A percentile compares a stretch with the other conserved stretches of the same genome.
These are phyloP conservation scores for Lacerta viridis DNA, from an alignment of 2,797 vertebrate genomes.

Conservation along the genomic window DNA sequence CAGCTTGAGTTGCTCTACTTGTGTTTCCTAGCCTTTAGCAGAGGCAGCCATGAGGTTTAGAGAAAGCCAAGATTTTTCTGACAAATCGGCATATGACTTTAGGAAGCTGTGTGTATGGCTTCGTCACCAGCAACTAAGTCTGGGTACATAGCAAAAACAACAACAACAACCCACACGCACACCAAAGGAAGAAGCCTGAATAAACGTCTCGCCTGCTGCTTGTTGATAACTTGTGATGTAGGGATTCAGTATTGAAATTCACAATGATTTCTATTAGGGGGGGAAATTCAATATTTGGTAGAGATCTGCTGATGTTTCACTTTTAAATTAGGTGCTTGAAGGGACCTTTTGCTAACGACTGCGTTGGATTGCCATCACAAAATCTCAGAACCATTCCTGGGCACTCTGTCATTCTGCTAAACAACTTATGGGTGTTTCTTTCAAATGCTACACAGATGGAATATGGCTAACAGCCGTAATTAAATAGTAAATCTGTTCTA, in stretches of 20 bases:
- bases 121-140: background rate
- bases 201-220: rapidly evolving
- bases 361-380: background rate
- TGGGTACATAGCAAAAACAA: background rate
- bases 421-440: slow-evolving; percentile 47
- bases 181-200: background rate
- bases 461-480: slow-evolving; percentile 52
- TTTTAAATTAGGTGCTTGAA: background rate
- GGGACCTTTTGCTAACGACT: background rate
- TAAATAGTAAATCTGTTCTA: slow-evolving; percentile 58
- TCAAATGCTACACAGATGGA: slow-evolving; percentile 60
- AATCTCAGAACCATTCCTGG: slow-evolving; percentile 22
- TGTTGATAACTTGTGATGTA: background rate
- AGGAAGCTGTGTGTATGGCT: background rate
- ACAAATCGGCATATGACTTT: background rate
- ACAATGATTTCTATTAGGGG: background rate
- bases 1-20: background rate
- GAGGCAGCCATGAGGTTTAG: background rate
- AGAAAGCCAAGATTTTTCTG: background rate
- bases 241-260: rapidly evolving
- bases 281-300: background rate
- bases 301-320: background rate
- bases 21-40: background rate
- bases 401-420: slow-evolving; percentile 46
- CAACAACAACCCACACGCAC: background rate